Percentiles rank a stretch among this genome's conserved stretches.
These are phyloP conservation scores for Mus minutoides DNA, from an alignment of 2,797 vertebrate species.

Conservation along the genomic window DNA sequence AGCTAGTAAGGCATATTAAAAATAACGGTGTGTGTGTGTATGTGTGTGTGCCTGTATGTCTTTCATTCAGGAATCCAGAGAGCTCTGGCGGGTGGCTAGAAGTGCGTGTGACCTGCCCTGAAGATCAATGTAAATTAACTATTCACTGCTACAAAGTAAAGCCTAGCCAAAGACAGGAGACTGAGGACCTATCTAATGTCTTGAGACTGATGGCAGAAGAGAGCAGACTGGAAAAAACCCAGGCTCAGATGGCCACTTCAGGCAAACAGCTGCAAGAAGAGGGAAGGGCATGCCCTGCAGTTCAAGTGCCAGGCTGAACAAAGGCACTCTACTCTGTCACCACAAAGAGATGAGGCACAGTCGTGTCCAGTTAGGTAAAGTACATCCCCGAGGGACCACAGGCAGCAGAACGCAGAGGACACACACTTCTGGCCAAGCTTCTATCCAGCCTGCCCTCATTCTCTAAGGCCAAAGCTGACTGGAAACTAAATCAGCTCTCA, in stretches of 20 bases:
- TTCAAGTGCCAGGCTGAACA: background rate
- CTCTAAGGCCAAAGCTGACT: background rate
- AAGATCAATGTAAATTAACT: background rate
- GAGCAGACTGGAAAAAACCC: background rate
- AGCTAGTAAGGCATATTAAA: no score
- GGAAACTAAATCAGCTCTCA: background rate
- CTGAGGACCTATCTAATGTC: background rate
- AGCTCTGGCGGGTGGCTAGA: background rate
- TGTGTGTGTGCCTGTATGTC: background rate
- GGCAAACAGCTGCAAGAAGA: background rate
- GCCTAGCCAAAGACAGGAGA: background rate
- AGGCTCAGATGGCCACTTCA: fast-evolving
- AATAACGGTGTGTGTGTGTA: no score
- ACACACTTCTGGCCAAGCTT: background rate
- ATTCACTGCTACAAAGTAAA: background rate
- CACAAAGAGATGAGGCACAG: background rate
- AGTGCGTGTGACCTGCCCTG: background rate
- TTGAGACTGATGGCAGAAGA: fast-evolving
- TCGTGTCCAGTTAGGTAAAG: background rate
- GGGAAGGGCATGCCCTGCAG: background rate
- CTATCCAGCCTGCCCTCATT: background rate
- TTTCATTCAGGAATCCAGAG: background rate
- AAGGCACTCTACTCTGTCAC: background rate
- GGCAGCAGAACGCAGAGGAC: background rate
- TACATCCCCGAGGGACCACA: background rate